A percentile compares a stretch with the other conserved stretches of the same genome.
Evolutionary conservation across 1,140 invertebrate species (phyloP).

Genomic region (Calosoma granatense): DNA sequence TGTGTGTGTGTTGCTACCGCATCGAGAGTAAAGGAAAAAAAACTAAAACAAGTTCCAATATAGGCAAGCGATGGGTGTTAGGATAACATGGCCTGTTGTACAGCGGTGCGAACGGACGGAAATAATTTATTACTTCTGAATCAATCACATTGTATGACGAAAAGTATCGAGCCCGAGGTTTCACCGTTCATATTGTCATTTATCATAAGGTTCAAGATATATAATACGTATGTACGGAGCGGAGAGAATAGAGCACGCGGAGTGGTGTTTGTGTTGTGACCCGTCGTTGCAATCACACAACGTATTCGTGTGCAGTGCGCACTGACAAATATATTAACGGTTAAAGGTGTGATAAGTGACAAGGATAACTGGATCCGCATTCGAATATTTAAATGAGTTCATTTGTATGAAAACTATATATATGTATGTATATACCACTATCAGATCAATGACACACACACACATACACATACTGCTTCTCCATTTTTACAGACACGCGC

Average conservation of each 20-base stretch:
- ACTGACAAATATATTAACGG: conserved; percentile 4
- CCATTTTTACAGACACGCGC: background rate
- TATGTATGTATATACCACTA: too few species aligned
- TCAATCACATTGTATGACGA: background rate
- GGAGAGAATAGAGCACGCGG: background rate
- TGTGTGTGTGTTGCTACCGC: too few species aligned
- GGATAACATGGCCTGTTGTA: too few species aligned
- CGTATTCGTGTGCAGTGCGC: background rate
- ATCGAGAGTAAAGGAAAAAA: too few species aligned
- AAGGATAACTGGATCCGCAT: conserved; percentile 1
- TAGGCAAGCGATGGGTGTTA: too few species aligned
- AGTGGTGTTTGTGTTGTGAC: background rate
- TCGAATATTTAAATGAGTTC: conserved; percentile 1
- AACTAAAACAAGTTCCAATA: too few species aligned
- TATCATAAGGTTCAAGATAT: background rate
- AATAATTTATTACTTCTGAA: background rate
- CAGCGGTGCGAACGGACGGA: background rate
- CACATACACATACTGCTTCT: background rate
- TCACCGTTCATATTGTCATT: background rate
- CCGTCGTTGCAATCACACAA: background rate
- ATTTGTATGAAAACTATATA: background rate
- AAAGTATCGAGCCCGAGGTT: background rate
- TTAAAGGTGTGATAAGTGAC: conserved; percentile 3
- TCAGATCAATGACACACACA: background rate
- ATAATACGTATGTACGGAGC: background rate